Base-by-base conservation (phyloP, 1,140 invertebrate species). In the Drepana arcuata region DNA sequence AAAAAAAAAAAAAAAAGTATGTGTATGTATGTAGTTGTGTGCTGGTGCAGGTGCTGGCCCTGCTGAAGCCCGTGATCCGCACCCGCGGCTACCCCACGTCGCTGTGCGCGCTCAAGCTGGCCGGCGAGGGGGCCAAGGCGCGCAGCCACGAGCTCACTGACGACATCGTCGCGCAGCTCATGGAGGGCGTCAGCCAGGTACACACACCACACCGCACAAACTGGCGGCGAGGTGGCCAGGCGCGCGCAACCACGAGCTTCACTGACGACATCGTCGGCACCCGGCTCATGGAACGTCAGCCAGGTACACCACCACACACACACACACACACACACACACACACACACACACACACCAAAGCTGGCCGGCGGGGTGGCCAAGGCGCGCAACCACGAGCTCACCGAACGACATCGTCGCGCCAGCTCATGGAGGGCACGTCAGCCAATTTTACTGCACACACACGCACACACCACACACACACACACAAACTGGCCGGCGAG, bases 401-500 rank as follows among this genome's bases (percentile, higher is more conserved):
- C 92, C 16, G 88, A 95, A n/a, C 56, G 87, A 91, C 30, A 87
- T 90, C 59, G 84, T 97, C n/a, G 24, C 83, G 88, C 0, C 88
- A 90, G 43, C 87, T 97, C 31, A 95, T 97, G 90, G 93, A 93
- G n/a, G n/a, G n/a, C n/a, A n/a, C n/a, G n/a, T n/a, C n/a, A n/a
- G n/a, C n/a, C n/a, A n/a, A n/a, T n/a, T n/a, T n/a, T n/a, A n/a
- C n/a, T n/a, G n/a, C n/a, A n/a, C n/a, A n/a, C n/a, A n/a, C n/a
- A n/a, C n/a, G n/a, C n/a, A n/a, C n/a, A n/a, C n/a, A n/a, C n/a
- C n/a, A n/a, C n/a, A n/a, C n/a, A n/a, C n/a, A n/a, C n/a, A n/a
- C n/a, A n/a, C n/a, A n/a, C n/a, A 98, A 98, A 86, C 94, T 97
- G 86, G 85, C 97, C 33, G 93, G 92, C 0, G 94, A 95, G 79